Conservation (phyloP, 2,888 invertebrate genomes). For the Paralinhomoeus sp. region DNA sequence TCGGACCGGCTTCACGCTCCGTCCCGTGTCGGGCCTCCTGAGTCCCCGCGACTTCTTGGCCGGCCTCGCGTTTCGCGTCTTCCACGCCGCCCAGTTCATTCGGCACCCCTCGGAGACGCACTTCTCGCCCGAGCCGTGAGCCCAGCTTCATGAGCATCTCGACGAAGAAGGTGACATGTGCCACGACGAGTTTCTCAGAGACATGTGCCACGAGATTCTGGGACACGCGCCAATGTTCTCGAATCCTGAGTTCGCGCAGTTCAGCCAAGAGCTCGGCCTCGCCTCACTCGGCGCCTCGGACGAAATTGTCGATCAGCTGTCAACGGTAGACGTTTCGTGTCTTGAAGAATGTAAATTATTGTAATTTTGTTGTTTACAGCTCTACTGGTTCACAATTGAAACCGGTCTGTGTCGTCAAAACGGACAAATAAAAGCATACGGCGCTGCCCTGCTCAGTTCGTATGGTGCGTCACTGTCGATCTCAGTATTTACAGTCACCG, state of each 20-base stretch:
- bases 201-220: conserved; percentile 60
- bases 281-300: conserved; percentile 94
- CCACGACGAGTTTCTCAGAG: no score
- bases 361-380: no score
- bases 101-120: conserved; percentile 87
- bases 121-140: conserved; percentile 99
- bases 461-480: no score
- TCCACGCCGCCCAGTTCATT: conserved; percentile 98
- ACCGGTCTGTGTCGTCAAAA: conserved; percentile 93
- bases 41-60: conserved; percentile 94
- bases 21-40: conserved; percentile 87
- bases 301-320: conserved; percentile 86
- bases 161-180: no score
- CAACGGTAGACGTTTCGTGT: conserved; percentile 61
- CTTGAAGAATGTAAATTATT: no score
- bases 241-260: conserved; percentile 88
- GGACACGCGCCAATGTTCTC: conserved; percentile 95
- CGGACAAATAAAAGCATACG: conserved; percentile 75
- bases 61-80: conserved; percentile 89
- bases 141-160: no score
- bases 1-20: conserved; percentile 79
- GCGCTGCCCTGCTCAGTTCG: conserved; percentile 86
- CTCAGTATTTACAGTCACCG: no score
- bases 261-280: conserved; percentile 81
- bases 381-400: conserved; percentile 72